Evolutionary conservation across 1,140 invertebrate genomes (phyloP), one percentile per base, ranked within the genome.

Genomic region (Homalodisca vitripennis): DNA sequence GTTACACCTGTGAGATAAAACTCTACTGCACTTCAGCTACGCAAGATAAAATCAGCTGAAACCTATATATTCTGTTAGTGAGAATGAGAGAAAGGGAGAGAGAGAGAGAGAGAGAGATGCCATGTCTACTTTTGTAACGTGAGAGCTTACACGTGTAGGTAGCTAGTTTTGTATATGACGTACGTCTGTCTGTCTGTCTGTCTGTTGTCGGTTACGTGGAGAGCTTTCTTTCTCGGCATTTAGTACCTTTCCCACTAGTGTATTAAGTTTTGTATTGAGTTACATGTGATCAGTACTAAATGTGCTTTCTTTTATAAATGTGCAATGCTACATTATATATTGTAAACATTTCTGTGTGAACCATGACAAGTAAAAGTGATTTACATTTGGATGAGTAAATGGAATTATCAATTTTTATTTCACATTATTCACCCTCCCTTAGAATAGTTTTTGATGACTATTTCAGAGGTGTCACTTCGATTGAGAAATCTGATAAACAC

Each of bases 221-320:
- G n/a, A n/a, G n/a, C 48, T 22, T 13, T 10, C 29, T 29, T 2
- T 27, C 55, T 6, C 3, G 3, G 55, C 10, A 10, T 22, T 60
- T 60, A 29, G 55, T 60, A 60, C 27, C 55, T 27, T 60, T 60
- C 6, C n/a, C n/a, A 60, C 14, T 24, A 27, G 29, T 22, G 10
- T 27, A 22, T 27, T 60, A 22, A 60, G 55, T 60, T 60, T 60
- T 60, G 26, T 27, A 60, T 60, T 30, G 48, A 51, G 55, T 60
- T 60, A 27, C 26, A 24, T 30, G 55, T 22, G 14, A 22, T 30
- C 14, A 3, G 20, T 27, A 60, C 55, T 60, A 60, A 60, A 60
- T 60, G 55, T 60, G 55, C 55, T 60, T 60, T 27, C 55, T 60
- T 60, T 60, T 60, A 60, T 60, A 60, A 60, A 60, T 60, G 55